phyloP scores from a whole-genome alignment of 2,888 invertebrate species.

The Cylindroiulus punctatus region DNA sequence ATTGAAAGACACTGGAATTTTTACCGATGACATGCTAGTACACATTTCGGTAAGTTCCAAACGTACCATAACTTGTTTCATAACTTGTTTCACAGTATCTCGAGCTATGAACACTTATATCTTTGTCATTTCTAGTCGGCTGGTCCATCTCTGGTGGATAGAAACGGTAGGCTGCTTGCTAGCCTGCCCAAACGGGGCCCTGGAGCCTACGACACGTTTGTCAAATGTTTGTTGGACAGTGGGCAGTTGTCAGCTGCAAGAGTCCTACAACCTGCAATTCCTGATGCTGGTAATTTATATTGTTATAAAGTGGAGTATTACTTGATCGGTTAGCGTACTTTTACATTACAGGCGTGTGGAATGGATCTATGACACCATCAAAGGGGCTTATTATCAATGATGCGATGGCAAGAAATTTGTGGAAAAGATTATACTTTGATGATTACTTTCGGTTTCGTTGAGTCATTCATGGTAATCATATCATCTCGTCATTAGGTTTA shows the following conservation, averaged over 20 bases:
- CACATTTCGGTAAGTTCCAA: background rate
- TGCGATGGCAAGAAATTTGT: background rate
- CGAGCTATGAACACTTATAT: background rate
- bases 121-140: background rate
- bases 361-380: background rate
- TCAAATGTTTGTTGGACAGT: constrained; percentile 46
- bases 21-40: constrained; percentile 35
- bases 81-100: too few species aligned
- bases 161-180: background rate
- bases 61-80: background rate
- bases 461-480: background rate
- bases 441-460: background rate
- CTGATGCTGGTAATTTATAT: constrained; percentile 14
- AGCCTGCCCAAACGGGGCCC: constrained; percentile 44
- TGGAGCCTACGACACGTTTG: constrained; percentile 13
- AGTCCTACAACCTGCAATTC: constrained; percentile 37
- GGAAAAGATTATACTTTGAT: background rate
- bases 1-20: constrained; percentile 4
- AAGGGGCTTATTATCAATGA: background rate
- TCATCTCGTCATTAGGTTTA: background rate
- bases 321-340: too few species aligned
- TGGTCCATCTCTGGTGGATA: background rate
- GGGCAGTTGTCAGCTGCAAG: constrained; percentile 47
- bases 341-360: constrained; percentile 10
- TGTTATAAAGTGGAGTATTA: background rate